Evolutionary conservation across 1,140 invertebrate species (phyloP), one percentile per base, ranked within the genome.

Genomic region (Olivierus martensii): DNA sequence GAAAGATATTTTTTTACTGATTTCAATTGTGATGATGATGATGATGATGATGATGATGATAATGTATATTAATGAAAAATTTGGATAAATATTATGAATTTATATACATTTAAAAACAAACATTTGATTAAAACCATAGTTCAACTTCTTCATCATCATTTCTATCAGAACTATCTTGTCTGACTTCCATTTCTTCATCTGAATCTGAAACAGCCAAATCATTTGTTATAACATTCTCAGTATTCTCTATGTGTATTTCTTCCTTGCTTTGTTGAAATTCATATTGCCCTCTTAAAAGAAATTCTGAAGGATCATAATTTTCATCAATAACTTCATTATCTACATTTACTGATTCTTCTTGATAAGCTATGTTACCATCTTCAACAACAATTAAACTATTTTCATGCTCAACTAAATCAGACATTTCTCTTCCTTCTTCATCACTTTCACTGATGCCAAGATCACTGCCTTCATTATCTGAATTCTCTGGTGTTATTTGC

Each of bases 271-370:
- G 63, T 6, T 73, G 71, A 42, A 78, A 59, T 14, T 45, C 51
- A 49, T 57, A 59, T 12, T 52, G 63, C 10, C 72, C 72, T 38
- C 75, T 73, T 55, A 85, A 75, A 11, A 87, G 65, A 60, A 88
- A 87, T 64, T 87, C 85, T 2, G 84, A 85, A 11, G 85, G 84
- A 71, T 89, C 86, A 67, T 90, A 90, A 63, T 83, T 84, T 9
- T 82, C 80, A 73, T 87, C 83, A 9, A 87, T 79, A 70, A 84
- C 78, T 52, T 79, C 80, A 61, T 85, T 82, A 58, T 87, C 84
- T 77, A 58, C 53, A 21, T 58, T 49, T 6, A 38, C 53, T 3
- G 19, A 36, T 12, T 28, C 28, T 9, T 28, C 28, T 9, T 28
- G 28, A 28, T 28, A 28, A 4, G 28, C 28, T 4, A 28, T 28